Conservation (phyloP, 2,888 invertebrate genomes). For the Dolichopus griseipennis region DNA sequence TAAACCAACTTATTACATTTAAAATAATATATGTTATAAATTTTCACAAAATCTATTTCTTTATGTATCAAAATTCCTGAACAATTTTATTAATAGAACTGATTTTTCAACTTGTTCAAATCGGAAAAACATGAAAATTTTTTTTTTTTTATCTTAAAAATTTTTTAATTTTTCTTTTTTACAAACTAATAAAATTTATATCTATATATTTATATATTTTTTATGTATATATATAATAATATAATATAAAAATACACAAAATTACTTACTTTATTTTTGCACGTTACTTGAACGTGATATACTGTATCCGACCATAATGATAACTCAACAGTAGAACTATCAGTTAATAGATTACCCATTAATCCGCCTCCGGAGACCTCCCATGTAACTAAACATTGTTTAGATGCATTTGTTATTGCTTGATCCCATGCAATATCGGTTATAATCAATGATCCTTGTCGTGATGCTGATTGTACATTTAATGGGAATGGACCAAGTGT, state of each 20-base stretch:
- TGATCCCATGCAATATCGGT: constrained; percentile 35
- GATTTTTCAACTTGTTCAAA: too few species aligned
- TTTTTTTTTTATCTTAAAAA: too few species aligned
- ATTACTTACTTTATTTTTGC: constrained; percentile 35
- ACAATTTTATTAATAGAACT: too few species aligned
- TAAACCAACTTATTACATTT: too few species aligned
- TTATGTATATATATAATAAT: not conserved
- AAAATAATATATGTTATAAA: too few species aligned
- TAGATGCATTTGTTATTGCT: constrained; percentile 33
- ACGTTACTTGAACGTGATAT: constrained; percentile 67
- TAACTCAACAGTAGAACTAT: constrained; percentile 67
- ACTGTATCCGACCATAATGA: constrained; percentile 73
- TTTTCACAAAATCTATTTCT: too few species aligned
- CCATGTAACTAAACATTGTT: constrained; percentile 69
- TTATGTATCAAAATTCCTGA: too few species aligned
- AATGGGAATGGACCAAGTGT: constrained; percentile 33
- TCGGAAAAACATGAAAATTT: too few species aligned
- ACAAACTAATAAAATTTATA: too few species aligned
- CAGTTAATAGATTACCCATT: constrained; percentile 72
- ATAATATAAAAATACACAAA: not conserved
- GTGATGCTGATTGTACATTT: constrained; percentile 32
- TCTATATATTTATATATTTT: not conserved
- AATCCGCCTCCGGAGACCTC: constrained; percentile 74
- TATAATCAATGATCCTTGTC: constrained; percentile 32
- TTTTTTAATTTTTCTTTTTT: not conserved